phyloP scores from a whole-genome alignment of 2,113 vertebrate genomes.

The Dasyurus viverrinus region DNA sequence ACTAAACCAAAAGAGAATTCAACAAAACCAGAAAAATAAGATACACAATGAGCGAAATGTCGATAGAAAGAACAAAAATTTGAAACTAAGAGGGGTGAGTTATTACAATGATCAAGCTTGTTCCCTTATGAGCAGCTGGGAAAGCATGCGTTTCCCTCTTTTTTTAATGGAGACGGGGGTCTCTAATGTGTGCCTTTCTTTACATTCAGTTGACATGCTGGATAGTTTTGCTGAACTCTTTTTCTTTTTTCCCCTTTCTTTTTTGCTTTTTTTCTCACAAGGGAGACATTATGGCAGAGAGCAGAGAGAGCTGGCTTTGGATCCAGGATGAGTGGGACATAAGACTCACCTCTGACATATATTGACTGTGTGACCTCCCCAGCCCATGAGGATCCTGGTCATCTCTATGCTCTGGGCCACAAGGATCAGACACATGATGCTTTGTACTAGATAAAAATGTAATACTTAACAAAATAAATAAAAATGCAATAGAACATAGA shows the following conservation, averaged over 20 bases:
- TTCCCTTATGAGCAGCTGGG: background rate
- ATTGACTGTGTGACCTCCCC: background rate
- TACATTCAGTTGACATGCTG: too few species aligned
- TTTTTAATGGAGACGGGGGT: too few species aligned
- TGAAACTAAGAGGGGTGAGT: background rate
- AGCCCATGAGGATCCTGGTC: background rate
- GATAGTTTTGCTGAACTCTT: too few species aligned
- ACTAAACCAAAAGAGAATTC: background rate
- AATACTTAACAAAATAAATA: background rate
- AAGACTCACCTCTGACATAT: background rate
- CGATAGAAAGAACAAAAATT: background rate
- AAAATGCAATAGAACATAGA: background rate
- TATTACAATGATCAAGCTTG: background rate
- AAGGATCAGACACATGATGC: background rate
- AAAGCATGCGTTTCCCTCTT: too few species aligned
- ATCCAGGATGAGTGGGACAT: background rate
- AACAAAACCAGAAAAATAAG: background rate
- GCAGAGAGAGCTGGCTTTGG: background rate
- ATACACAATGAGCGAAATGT: background rate
- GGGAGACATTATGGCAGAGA: background rate
- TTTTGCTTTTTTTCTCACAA: background rate
- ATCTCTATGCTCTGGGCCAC: background rate
- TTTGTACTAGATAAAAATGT: background rate
- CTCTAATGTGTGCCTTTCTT: too few species aligned
- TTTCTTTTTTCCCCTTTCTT: background rate